These are phyloP conservation scores for Prorops nasuta DNA, from an alignment of 1,140 invertebrate species.

Conservation along the genomic window DNA sequence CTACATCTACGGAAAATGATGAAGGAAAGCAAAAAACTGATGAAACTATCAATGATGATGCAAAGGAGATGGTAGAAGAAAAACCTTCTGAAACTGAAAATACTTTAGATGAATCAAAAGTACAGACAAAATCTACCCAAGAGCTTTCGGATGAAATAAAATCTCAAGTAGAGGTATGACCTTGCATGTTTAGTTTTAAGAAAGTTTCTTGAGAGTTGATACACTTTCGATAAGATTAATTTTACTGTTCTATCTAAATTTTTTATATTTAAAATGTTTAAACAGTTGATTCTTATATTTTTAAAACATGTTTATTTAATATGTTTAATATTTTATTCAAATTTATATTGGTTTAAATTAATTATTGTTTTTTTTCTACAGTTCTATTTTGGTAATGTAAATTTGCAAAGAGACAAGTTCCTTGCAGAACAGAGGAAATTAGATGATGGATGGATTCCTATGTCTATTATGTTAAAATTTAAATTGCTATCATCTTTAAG, in stretches of 20 bases:
- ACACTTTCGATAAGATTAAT: conserved; percentile 7
- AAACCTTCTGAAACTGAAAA: conserved; percentile 20
- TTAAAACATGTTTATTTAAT: conserved; percentile 1
- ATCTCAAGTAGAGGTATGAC: conserved; percentile 44
- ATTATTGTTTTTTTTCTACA: conserved; percentile 47
- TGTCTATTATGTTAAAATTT: conserved; percentile 84
- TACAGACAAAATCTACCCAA: conserved; percentile 19
- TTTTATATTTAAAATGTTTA: neutral
- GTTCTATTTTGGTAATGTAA: conserved; percentile 85
- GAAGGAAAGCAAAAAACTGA: conserved; percentile 15
- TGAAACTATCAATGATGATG: conserved; percentile 7
- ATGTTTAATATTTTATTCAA: neutral
- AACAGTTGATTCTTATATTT: neutral
- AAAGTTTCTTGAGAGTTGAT: conserved; percentile 1
- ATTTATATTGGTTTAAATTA: neutral
- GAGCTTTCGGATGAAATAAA: conserved; percentile 41
- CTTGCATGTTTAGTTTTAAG: neutral
- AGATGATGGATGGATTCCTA: conserved; percentile 87
- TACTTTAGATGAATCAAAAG: conserved; percentile 8
- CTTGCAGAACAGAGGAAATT: conserved; percentile 74
- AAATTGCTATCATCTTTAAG: conserved; percentile 78
- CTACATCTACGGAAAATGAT: conserved; percentile 34
- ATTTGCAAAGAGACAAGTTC: conserved; percentile 88
- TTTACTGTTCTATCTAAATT: conserved; percentile 6
- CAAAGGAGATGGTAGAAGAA: conserved; percentile 13